phyloP scores from a whole-genome alignment of 2,113 vertebrate genomes.

The Paramormyrops kingsleyae region DNA sequence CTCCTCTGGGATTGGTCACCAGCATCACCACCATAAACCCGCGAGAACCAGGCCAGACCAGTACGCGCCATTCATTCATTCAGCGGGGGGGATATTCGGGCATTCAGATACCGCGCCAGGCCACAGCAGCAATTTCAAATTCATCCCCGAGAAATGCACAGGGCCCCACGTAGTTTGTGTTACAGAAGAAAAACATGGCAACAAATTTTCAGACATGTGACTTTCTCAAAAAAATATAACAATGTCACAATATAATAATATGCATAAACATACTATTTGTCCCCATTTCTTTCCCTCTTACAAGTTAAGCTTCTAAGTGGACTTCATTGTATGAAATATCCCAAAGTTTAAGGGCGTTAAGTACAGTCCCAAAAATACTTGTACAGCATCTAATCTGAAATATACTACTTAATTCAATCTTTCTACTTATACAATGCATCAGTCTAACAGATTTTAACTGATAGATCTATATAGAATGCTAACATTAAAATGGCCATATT shows the following conservation, averaged over 20 bases:
- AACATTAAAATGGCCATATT: neutral
- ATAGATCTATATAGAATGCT: neutral
- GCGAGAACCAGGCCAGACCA: slow-evolving; percentile 72
- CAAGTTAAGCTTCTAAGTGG: slow-evolving; percentile 60
- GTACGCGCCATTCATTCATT: slow-evolving; percentile 82
- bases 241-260: slow-evolving; percentile 62
- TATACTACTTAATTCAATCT: neutral
- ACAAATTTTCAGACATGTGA: slow-evolving; percentile 99
- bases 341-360: neutral
- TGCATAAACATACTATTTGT: slow-evolving; percentile 34
- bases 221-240: slow-evolving; percentile 75
- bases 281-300: neutral
- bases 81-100: slow-evolving; percentile 83
- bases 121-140: slow-evolving; percentile 99
- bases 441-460: neutral
- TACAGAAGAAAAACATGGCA: slow-evolving; percentile 99
- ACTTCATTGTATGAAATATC: slow-evolving; percentile 38
- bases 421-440: neutral
- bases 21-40: slow-evolving; percentile 67
- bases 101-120: slow-evolving; percentile 82
- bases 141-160: slow-evolving; percentile 97
- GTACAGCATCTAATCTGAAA: neutral
- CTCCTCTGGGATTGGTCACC: slow-evolving; percentile 82
- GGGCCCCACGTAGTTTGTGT: slow-evolving; percentile 98
- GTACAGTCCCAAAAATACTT: neutral